phyloP scores from a whole-genome alignment of 2,888 invertebrate species.

The Lepidochrysops patricia region DNA sequence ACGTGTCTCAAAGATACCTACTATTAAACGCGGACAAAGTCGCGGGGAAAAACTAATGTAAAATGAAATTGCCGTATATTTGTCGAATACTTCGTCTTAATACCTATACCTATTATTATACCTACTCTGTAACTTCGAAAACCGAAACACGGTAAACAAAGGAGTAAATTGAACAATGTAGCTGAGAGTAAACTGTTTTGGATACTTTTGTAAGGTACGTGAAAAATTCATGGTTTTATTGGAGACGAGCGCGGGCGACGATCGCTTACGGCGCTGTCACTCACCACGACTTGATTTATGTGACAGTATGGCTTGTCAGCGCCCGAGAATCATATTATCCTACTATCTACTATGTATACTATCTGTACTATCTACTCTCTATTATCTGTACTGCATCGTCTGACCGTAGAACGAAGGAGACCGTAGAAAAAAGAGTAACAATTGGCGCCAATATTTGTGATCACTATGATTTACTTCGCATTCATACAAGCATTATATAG shows the following conservation, averaged over 20 bases:
- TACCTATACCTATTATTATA: neutral
- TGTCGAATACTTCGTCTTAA: too few relatives aligned
- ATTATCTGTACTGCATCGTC: conserved; percentile 17
- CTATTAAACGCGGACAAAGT: too few relatives aligned
- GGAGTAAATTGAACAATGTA: neutral
- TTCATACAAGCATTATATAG: too few relatives aligned
- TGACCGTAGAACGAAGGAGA: too few relatives aligned
- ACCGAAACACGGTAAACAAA: neutral
- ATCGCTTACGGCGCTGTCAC: conserved; percentile 69
- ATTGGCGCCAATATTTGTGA: too few relatives aligned
- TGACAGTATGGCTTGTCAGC: conserved; percentile 71
- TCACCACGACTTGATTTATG: conserved; percentile 69
- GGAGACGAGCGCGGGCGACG: conserved; percentile 53
- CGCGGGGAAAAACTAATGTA: too few relatives aligned
- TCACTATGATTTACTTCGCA: too few relatives aligned
- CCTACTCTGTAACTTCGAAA: neutral
- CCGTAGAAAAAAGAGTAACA: too few relatives aligned
- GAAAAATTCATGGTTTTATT: conserved; percentile 67
- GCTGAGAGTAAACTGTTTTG: neutral
- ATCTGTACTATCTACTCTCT: conserved; percentile 32
- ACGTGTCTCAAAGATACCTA: too few relatives aligned
- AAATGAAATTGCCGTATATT: too few relatives aligned
- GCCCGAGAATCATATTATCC: conserved; percentile 50
- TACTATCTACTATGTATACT: conserved; percentile 43
- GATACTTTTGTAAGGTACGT: conserved; percentile 34